Base-by-base conservation (phyloP, 2,888 invertebrate genomes). In the Trichogramma dendrolimi region DNA sequence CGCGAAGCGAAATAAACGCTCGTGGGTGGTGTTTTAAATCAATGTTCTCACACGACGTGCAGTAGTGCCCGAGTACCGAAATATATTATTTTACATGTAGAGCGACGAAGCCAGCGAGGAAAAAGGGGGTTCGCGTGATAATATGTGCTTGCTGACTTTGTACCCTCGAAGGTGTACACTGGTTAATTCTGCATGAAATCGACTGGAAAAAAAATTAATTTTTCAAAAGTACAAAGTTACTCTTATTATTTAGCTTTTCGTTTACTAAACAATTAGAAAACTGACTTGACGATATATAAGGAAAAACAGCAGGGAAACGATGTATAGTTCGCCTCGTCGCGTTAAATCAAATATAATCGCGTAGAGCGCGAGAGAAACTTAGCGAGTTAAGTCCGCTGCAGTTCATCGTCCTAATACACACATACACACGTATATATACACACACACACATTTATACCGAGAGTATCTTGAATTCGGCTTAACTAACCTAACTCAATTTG, bases 401-500 rank as follows among this genome's bases (percentile, higher is more conserved):
- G 27, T 27, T 27, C 27, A 27, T 27, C 27, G 27, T 27, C 27
- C 27, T 27, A 27, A 27, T 27, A n/a, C n/a, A n/a, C 27, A 27
- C 27, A 27, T 27, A 27, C 27, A 27, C 27, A 27, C 27, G 27
- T 27, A 27, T 27, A 27, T 27, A 27, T 27, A 27, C 27, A 27
- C n/a, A n/a, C n/a, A n/a, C n/a, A n/a, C 27, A 27, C 27, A 27
- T 27, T 27, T 27, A 27, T 27, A 27, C 27, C 27, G 27, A 27
- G 27, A 27, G 27, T 61, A 56, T 58, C 58, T 65, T 70, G 70
- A 75, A 73, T 74, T 70, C 68, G 65, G 61, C 61, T 69, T 72
- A 74, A 76, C 73, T 74, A 73, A 71, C 70, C 65, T 70, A 75
- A 76, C 70, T 75, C 69, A 69, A 74, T 75, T 76, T 69, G 68